phyloP scores from a whole-genome alignment of 2,888 invertebrate species.

The Cantharis rustica region DNA sequence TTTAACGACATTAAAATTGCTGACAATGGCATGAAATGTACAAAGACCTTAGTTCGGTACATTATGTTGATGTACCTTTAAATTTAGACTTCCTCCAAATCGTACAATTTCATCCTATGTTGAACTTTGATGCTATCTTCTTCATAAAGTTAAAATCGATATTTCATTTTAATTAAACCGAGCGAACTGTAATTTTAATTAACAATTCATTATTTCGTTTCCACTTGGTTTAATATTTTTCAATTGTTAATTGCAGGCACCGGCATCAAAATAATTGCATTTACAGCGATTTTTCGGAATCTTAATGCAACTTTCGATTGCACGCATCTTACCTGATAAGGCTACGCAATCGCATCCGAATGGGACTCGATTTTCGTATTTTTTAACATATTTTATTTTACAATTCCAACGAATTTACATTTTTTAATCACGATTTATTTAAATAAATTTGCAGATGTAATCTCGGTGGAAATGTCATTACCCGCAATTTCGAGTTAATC shows the following conservation, averaged over 20 bases:
- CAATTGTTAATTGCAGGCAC: background rate
- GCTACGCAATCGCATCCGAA: background rate
- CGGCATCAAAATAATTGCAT: background rate
- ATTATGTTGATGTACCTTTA: background rate
- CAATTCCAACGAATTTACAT: background rate
- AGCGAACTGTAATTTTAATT: background rate
- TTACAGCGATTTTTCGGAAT: background rate
- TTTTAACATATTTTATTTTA: background rate
- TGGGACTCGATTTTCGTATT: background rate
- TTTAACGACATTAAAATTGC: constrained; percentile 1
- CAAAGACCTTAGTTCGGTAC: background rate
- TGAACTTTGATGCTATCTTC: background rate
- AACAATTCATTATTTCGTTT: background rate
- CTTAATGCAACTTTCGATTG: background rate
- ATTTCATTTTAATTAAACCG: background rate
- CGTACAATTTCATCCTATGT: background rate
- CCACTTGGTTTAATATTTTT: background rate
- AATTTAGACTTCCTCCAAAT: background rate
- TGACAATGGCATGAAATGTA: background rate
- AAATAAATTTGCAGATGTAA: background rate
- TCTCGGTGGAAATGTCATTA: background rate
- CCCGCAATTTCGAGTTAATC: background rate
- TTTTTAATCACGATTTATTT: background rate
- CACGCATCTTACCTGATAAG: background rate
- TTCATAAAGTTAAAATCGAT: background rate